Base-by-base conservation (phyloP, 1,140 invertebrate genomes). In the Zaprionus ornatus region DNA sequence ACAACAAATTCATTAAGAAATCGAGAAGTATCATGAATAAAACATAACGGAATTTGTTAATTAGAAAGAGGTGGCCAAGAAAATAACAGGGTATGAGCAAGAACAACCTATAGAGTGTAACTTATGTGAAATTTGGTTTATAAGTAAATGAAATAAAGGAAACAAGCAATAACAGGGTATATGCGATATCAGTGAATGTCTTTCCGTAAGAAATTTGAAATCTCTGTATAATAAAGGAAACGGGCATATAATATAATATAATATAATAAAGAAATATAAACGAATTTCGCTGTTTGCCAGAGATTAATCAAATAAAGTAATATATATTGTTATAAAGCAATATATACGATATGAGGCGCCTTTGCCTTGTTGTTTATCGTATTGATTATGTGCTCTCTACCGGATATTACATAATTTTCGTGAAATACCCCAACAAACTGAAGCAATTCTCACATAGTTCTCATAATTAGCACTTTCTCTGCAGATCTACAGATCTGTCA, bases 391-490 rank as follows among this genome's bases (percentile, higher is more conserved):
- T 25, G 3, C 40, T 52, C n/a, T 52, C n/a, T 42, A 25, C 5
- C 66, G 57, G 40, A 63, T 56, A 63, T 74, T 74, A 63, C 66
- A 70, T 57, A 74, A 74, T 70, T 48, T 27, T 15, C 15, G 37
- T 29, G 13, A 35, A 54, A 52, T 70, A 42, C 48, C 35, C 25
- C 12, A 40, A n/a, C 52, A 15, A 45, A 45, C n/a, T 2, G n/a
- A 7, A 6, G 27, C 32, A 42, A 60, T 60, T 67, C 37, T 55
- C 57, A 69, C 57, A 69, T 37, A 57, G 52, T 35, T 57, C 48
- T 27, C 37, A 45, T 12, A 74, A 74, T 74, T 74, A 74, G 52
- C 65, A 69, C 57, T 74, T 74, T 74, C 66, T 74, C 40, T 69
- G 72, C 59, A 74, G 66, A 63, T 32, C 56, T 35, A 23, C 12